Evolutionary conservation across 2,888 invertebrate genomes (phyloP).

Genomic region (Lissonota sp.): DNA sequence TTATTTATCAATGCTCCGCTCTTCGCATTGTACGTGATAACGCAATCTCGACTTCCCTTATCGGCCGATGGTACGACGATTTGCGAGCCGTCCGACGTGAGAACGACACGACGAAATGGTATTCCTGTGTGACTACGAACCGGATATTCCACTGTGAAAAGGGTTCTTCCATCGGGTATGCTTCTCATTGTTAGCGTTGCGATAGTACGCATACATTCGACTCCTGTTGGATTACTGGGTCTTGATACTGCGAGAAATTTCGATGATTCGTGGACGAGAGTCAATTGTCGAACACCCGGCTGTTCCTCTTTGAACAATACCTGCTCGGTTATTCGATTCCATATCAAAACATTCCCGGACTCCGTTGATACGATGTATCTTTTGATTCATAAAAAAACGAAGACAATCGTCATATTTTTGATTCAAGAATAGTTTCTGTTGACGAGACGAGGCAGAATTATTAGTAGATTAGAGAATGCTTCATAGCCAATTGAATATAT

Average conservation of each 20-base stretch:
- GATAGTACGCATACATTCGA: constrained; percentile 87
- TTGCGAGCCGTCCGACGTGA: constrained; percentile 92
- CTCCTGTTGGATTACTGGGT: constrained; percentile 87
- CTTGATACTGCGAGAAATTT: constrained; percentile 91
- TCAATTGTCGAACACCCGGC: constrained; percentile 90
- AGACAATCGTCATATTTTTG: neutral
- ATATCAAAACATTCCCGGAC: constrained; percentile 95
- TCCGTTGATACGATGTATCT: constrained; percentile 95
- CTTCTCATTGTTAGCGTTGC: constrained; percentile 89
- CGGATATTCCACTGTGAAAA: constrained; percentile 93
- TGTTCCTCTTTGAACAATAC: constrained; percentile 94
- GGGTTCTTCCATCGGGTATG: constrained; percentile 91
- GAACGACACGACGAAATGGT: constrained; percentile 90
- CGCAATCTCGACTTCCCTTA: constrained; percentile 91
- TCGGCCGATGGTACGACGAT: constrained; percentile 93
- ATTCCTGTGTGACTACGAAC: constrained; percentile 89
- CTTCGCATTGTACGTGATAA: constrained; percentile 93
- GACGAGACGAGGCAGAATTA: too few species aligned
- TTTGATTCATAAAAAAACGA: constrained; percentile 31
- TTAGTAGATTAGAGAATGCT: too few species aligned
- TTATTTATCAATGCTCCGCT: constrained; percentile 88
- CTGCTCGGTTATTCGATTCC: constrained; percentile 92
- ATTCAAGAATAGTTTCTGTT: too few species aligned
- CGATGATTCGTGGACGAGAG: constrained; percentile 90
- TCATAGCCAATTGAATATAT: too few species aligned